Base-by-base conservation (phyloP, 2,888 invertebrate species). In the Osedax frankpressi region DNA sequence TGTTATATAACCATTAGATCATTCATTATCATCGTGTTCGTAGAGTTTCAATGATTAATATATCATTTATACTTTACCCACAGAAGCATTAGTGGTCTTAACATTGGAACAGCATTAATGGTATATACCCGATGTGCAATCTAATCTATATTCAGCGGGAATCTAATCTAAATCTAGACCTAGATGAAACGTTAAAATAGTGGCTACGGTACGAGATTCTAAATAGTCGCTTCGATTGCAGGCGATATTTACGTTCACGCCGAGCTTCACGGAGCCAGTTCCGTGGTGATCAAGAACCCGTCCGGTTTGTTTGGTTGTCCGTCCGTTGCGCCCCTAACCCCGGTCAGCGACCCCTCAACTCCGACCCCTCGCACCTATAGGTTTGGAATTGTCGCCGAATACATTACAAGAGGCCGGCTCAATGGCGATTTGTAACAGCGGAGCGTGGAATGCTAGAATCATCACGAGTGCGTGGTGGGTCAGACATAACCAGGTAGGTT, bases 391-490 rank as follows among this genome's bases (percentile, higher is more conserved):
- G 27, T 94, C 97, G n/a, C 97, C 97, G 0, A 91, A 92, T 85
- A 95, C 96, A 0, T 86, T 99, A 63, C 90, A 91, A 76, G 98
- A 99, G 86, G 97, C 97, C 14, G 97, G 94, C 0, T 90, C 91
- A 6, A 94, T 97, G 89, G 96, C 97, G 1, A 91, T 96, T 59
- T 78, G 78, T 73, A 92, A 92, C 72, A 96, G 96, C 85, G 92
- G 93, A 79, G 96, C 97, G 0, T 98, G 98, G 98, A 95, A 97
- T 79, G 94, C 95, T 0, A 96, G 95, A 86, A 92, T 98, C 2
- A 88, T 95, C 30, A 92, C 94, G 1, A 91, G 91, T 79, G 93
- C 96, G 3, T 98, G 95, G 90, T 98, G 97, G 97, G 98, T 99
- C 25, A 87, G 90, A 81, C 92, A 92, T 71, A 89, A 92, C 77